Base-by-base conservation (phyloP, 2,113 vertebrate species). In the Poecilia latipinna region DNA sequence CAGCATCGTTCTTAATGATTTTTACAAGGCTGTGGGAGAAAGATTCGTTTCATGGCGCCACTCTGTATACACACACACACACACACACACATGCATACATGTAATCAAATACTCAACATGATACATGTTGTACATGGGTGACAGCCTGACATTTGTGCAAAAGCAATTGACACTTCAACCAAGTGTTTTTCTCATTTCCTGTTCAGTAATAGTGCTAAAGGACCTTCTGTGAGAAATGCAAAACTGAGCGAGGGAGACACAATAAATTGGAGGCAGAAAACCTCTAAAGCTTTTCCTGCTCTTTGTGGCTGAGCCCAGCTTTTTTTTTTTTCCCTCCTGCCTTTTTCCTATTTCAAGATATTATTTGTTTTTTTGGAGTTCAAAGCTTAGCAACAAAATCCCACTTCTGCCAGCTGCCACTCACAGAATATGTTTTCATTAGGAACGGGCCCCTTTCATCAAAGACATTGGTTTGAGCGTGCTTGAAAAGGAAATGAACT, bases 331-430 rank as follows among this genome's bases (percentile, higher is more conserved):
- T n/a, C 7, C 35, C 37, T 72, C 61, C 26, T 72, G 68, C 87
- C 44, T 80, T 76, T 81, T 83, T 84, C 77, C 77, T 91, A 85
- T 89, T 89, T 80, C 78, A 77, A 84, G 87, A 91, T 91, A 86
- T 90, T 93, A 90, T 94, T 95, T 94, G 89, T 93, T 92, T 89
- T 92, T 92, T 82, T 84, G 68, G 73, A 93, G 90, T 94, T 92
- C 89, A 94, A 92, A 94, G 93, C 92, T 92, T 93, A 94, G 91
- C 92, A 93, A 93, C 92, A 91, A 86, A 91, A 85, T 90, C 89
- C 90, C 78, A 73, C 67, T 83, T 88, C 85, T 88, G 79, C 87
- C 86, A 87, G 78, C 85, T 90, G 89, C 87, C 91, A 90, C 86
- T 93, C 91, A 86, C 73, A 78, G 80, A 92, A 88, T 88, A 82